A percentile compares a stretch with the other conserved stretches of the same genome.
Evolutionary conservation across 2,888 invertebrate genomes (phyloP).

Genomic region (Perithous albicinctus): DNA sequence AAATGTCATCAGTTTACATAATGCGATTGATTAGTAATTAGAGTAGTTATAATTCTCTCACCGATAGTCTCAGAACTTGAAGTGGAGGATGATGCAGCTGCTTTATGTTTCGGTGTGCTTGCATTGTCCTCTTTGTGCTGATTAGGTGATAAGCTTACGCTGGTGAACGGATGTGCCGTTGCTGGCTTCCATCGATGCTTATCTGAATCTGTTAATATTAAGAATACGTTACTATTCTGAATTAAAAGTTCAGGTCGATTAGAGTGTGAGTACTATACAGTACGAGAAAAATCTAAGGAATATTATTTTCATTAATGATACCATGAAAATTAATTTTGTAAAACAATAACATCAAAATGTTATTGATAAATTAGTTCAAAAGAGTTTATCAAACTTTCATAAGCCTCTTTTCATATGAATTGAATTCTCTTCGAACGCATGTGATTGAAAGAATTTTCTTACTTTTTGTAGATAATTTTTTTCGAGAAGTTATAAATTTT

Average conservation of each 20-base stretch:
- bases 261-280: background rate
- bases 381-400: too few species aligned
- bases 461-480: too few species aligned
- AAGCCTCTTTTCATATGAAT: too few species aligned
- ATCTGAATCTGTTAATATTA: background rate
- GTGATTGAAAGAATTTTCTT: too few species aligned
- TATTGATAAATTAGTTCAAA: too few species aligned
- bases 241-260: background rate
- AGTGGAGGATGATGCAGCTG: background rate
- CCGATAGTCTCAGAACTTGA: conserved; percentile 8
- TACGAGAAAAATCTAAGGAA: background rate
- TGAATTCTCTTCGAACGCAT: too few species aligned
- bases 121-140: background rate
- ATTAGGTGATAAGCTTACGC: background rate
- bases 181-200: background rate
- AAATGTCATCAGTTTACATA: background rate
- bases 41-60: background rate
- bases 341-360: too few species aligned
- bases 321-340: background rate
- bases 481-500: too few species aligned
- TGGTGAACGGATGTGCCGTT: background rate
- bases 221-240: background rate
- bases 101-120: background rate
- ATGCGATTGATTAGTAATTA: background rate
- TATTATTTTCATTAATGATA: too few species aligned